Conservation (phyloP, 1,140 invertebrate species). For the Mercenaria mercenaria region DNA sequence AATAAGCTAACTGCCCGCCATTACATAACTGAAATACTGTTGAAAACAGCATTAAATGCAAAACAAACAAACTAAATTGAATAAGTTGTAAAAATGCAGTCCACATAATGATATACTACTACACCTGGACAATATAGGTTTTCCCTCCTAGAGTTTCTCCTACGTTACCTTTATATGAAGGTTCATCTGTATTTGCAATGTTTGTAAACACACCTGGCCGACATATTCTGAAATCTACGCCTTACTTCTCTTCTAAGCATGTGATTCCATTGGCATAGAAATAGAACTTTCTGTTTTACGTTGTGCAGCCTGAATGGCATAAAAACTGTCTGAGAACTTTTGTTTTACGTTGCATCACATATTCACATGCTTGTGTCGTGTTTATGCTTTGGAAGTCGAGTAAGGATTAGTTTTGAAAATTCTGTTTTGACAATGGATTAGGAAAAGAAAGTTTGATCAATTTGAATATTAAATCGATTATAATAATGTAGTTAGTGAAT, state of each 20-base stretch:
- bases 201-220: neutral
- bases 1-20: no score
- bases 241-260: neutral
- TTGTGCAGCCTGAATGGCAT: neutral
- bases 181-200: neutral
- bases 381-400: neutral
- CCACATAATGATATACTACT: no score
- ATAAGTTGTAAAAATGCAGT: no score
- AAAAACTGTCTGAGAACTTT: neutral
- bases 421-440: neutral
- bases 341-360: neutral
- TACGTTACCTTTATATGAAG: no score
- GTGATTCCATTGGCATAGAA: neutral
- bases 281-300: neutral
- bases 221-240: neutral
- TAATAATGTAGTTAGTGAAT: no score
- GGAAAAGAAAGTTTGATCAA: no score
- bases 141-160: no score
- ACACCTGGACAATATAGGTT: no score
- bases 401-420: neutral
- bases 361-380: neutral
- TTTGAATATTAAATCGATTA: no score
- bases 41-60: no score
- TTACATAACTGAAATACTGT: no score
- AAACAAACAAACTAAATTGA: no score